Evolutionary conservation across 2,888 invertebrate genomes (phyloP), one percentile per base, ranked within the genome.

Genomic region (Frankliniella fusca): DNA sequence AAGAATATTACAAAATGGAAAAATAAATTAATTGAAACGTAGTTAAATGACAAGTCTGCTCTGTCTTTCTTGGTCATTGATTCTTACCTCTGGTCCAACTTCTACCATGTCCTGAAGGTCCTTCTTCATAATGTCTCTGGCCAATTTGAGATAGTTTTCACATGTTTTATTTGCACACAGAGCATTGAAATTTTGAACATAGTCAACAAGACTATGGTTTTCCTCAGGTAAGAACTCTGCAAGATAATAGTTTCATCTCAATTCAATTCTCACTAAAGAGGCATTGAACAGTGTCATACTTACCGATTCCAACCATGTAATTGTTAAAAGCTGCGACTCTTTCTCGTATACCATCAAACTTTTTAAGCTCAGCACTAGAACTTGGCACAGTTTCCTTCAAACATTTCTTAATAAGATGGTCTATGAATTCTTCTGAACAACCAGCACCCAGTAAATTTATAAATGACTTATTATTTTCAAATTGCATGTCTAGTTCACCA

Each of bases 131-230:
- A 96, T 92, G 83, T 88, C 89, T 65, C 93, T 90, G 0, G 96
- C 95, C 81, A 89, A 90, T 82, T 91, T 91, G 82, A 94, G 87
- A 84, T 94, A 92, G 84, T 93, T 91, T 85, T 93, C 91, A 85
- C 94, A 93, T 82, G 94, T 93, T 86, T 94, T 94, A 86, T 93
- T 92, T 54, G 94, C 93, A 88, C 94, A 96, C 54, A 94, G 88
- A 9, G 91, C 89, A 86, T 95, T 94, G 83, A 95, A 92, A 87
- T 95, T 93, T 48, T 92, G 90, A 2, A 93, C 91, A 86, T 94
- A 96, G 70, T 93, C 90, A 0, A 92, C 87, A 81, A 96, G 89
- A 0, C 92, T 90, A 50, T 89, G 87, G 83, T 92, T 90, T 2
- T 90, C 88, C 23, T 89, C 87, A 1, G 89, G 88, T 84, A 94